phyloP scores from a whole-genome alignment of 2,113 vertebrate species.

The Thermophis baileyi region DNA sequence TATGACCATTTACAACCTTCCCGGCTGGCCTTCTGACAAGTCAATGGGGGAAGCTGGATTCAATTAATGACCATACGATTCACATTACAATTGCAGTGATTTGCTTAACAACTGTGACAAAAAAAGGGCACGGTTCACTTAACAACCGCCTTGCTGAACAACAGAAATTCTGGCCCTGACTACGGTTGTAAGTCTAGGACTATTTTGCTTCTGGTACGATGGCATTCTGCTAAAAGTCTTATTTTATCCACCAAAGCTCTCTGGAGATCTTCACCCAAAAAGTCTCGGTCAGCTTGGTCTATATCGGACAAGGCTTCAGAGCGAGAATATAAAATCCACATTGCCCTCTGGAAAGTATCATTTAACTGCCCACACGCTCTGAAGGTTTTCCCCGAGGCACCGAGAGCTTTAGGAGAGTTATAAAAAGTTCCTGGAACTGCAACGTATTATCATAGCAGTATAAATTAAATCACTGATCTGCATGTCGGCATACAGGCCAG shows the following conservation, averaged over 20 bases:
- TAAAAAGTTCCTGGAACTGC: constrained; percentile 78
- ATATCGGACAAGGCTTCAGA: not conserved
- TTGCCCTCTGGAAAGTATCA: constrained; percentile 59
- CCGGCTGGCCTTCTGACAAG: too few relatives aligned
- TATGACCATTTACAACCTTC: too few relatives aligned
- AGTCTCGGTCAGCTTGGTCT: not conserved
- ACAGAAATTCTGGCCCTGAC: too few relatives aligned
- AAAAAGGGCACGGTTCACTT: too few relatives aligned
- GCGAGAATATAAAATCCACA: not conserved
- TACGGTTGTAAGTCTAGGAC: too few relatives aligned
- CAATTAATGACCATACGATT: too few relatives aligned
- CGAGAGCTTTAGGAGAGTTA: constrained; percentile 70
- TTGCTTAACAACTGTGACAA: too few relatives aligned
- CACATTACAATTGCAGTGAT: too few relatives aligned
- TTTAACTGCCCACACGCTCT: constrained; percentile 43
- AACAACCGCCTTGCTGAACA: too few relatives aligned
- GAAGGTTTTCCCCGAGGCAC: constrained; percentile 64
- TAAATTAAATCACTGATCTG: constrained; percentile 52
- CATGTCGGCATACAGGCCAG: constrained; percentile 13
- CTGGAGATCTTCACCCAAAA: not conserved
- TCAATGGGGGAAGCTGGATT: too few relatives aligned
- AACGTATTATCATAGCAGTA: constrained; percentile 66
- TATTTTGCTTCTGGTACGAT: not conserved
- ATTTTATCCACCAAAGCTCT: not conserved
- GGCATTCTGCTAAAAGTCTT: not conserved